These are phyloP conservation scores for Microcebus tavaratra DNA, from an alignment of 2,113 vertebrate genomes.

Conservation along the genomic window DNA sequence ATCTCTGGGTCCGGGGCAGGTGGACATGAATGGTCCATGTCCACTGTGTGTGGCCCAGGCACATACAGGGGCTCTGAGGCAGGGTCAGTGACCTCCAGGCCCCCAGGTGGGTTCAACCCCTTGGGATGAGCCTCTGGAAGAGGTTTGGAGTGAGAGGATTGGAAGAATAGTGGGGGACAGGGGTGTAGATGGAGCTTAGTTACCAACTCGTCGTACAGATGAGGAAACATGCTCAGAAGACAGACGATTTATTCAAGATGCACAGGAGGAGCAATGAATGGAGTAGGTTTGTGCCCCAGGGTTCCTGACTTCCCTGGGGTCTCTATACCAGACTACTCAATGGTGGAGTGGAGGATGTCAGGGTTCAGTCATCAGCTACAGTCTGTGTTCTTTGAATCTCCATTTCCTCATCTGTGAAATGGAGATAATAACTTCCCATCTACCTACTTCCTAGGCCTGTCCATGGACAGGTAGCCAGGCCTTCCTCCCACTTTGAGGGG, in stretches of 20 bases:
- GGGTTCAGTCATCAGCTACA: background rate
- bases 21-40: rapidly evolving
- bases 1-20: background rate
- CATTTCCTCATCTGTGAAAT: background rate
- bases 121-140: background rate
- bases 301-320: background rate
- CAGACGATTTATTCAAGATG: background rate
- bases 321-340: rapidly evolving
- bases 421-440: background rate
- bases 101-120: background rate
- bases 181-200: background rate
- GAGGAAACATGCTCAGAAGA: background rate
- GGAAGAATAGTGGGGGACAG: too few relatives aligned
- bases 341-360: background rate
- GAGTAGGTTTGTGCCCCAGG: background rate
- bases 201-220: background rate
- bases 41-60: background rate
- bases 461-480: background rate
- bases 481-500: background rate
- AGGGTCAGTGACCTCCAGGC: background rate
- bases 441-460: background rate
- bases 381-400: background rate
- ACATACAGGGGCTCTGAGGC: background rate
- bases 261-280: background rate
- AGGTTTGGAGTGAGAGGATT: background rate